Evolutionary conservation across 2,797 vertebrate species (phyloP), one percentile per base, ranked within the genome.

Genomic region (Podarcis lilfordi): DNA sequence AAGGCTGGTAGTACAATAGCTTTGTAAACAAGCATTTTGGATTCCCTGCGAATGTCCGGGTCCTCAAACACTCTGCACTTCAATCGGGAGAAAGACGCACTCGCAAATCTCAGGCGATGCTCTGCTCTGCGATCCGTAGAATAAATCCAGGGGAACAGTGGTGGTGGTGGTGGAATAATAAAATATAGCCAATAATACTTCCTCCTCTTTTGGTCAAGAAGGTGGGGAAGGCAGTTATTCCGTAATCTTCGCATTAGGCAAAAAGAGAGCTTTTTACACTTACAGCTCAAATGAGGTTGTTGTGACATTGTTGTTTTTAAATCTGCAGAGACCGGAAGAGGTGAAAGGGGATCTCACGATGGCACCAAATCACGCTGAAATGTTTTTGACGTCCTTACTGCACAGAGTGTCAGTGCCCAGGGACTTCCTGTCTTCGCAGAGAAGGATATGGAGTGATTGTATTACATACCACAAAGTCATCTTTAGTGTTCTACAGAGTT

Each of bases 391-490:
- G 37, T 50, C 86, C 90, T 64, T 15, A 29, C 35, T 69, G 23
- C 3, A 40, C 27, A 21, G 74, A 29, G 37, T 66, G 77, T 9
- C 3, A 1, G 25, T 25, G 84, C 89, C 85, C 85, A 71, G 40
- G 59, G 68, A 89, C 32, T 32, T 87, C 89, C 50, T 92, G 93
- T 90, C 92, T 1, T 91, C 72, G 77, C 0, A 89, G 85, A 89
- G 85, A 86, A 78, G 85, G 88, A 82, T 87, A 90, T 88, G 82
- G 89, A 89, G 90, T 72, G 93, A 91, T 91, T 90, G 87, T 86
- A 88, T 92, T 86, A 84, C 91, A 59, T 37, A 89, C 88, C 74
- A 91, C 89, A 89, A 76, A 90, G 83, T 66, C 6, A 32, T 86
- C 92, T 89, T 89, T 89, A 85, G 90, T 85, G 85, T 78, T 76